Percentiles rank a stretch among this genome's conserved stretches.
phyloP scores from a whole-genome alignment of 2,888 invertebrate species.

The Perizoma flavofasciatum region DNA sequence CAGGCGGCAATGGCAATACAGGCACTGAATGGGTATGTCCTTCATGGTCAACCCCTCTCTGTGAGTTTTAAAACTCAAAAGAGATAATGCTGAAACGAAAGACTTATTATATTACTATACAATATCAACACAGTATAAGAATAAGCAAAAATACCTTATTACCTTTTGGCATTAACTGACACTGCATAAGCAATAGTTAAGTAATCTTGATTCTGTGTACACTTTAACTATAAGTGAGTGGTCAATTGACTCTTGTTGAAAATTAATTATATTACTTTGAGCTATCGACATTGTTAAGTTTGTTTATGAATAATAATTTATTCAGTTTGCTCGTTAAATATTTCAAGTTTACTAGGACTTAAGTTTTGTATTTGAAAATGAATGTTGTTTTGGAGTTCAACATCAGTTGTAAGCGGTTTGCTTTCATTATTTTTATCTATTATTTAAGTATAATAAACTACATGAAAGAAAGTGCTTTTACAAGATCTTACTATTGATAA shows the following conservation, averaged over 20 bases:
- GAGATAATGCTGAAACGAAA: constrained; percentile 78
- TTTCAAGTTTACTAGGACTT: constrained; percentile 83
- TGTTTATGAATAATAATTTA: constrained; percentile 84
- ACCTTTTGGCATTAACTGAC: constrained; percentile 71
- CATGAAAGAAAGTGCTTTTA: constrained; percentile 82
- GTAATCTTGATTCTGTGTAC: constrained; percentile 62
- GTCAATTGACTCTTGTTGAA: constrained; percentile 77
- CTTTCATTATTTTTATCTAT: constrained; percentile 82
- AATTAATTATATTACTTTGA: constrained; percentile 81
- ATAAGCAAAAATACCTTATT: constrained; percentile 71
- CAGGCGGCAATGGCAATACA: constrained; percentile 83
- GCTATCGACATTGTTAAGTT: constrained; percentile 84
- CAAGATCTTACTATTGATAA: constrained; percentile 82
- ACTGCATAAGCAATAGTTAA: constrained; percentile 62
- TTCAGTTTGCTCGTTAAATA: constrained; percentile 84
- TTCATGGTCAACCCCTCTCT: constrained; percentile 78
- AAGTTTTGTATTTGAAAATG: constrained; percentile 80
- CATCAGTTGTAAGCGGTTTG: constrained; percentile 78
- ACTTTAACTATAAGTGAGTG: constrained; percentile 63
- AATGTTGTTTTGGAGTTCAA: constrained; percentile 78
- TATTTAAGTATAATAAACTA: constrained; percentile 82
- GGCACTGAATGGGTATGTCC: constrained; percentile 77
- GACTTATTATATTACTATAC: constrained; percentile 67
- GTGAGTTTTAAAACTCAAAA: constrained; percentile 83
- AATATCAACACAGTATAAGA: constrained; percentile 79